Evolutionary conservation across 2,113 vertebrate genomes (phyloP), one percentile per base, ranked within the genome.

Genomic region (Numida meleagris): DNA sequence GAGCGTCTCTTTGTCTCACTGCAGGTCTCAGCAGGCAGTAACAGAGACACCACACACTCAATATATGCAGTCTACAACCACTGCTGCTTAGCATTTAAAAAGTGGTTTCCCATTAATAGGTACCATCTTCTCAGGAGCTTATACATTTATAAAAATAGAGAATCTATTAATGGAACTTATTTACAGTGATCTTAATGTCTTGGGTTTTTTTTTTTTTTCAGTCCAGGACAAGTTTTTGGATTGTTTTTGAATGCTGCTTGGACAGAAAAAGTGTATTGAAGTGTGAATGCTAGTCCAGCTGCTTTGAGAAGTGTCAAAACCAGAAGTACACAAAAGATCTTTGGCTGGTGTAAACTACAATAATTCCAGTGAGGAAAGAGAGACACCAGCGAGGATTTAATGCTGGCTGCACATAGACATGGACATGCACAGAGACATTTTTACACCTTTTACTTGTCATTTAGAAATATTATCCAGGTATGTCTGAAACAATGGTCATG

Each of bases 151-250:
- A 45, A 70, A 77, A 96, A 77, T 81, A 81, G 51, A 48, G 82
- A 95, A 82, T 92, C 57, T 89, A 83, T 88, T 93, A 93, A 61
- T 46, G 48, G 77, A 79, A 75, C 23, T 88, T 40, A 94, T 94
- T 72, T 90, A 78, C 50, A 86, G 81, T 76, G 43, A 23, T 76
- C 63, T 75, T 40, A 93, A 81, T 45, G 75, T n/a, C 9, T 53
- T 71, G 10, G 53, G 17, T 66, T 67, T 65, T 27, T 43, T 43
- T 43, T 43, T 51, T 61, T 67, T 55, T 68, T 85, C 58, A 76
- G 92, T 77, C 5, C 59, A 90, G 66, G 21, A 59, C 55, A 88
- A 61, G 0, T 38, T 95, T 88, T 78, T 90, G 72, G 18, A 73
- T 92, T 75, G 78, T 31, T 97, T 86, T 68, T 86, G 71, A 82